Base-by-base conservation (phyloP, 2,888 invertebrate genomes). In the Plebejus argus region DNA sequence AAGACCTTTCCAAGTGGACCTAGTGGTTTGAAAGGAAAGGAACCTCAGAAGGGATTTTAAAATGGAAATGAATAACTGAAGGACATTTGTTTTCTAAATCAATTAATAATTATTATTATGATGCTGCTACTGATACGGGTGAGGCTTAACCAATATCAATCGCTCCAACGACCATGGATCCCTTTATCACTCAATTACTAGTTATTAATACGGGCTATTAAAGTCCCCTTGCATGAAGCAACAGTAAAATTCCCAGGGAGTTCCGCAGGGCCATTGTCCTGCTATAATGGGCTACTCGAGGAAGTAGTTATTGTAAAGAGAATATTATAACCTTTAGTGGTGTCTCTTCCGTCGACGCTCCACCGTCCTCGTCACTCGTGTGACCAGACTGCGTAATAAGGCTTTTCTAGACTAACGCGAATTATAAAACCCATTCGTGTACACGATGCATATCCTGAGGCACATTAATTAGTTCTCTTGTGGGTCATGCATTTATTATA, bases 301-400 rank as follows among this genome's bases (percentile, higher is more conserved):
- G 76, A 77, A 77, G 77, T 77, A 58, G 76, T 76, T 56, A 76
- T 76, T 70, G 49, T 71, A 71, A 53, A 77, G 71, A 70, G 70
- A 53, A 71, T 77, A 56, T 71, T 77, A 56, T 71, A 71, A 71
- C 71, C 77, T 71, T 76, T 53, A 56, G 28, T 39, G 15, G 39
- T 8, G 49, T 53, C 70, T 53, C 77, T 35, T 35, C 70, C 77
- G 70, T 53, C 70, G 20, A 66, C 18, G 56, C 15, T 74, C 74
- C 28, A 18, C 15, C 53, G 53, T 74, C 10, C 23, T 18, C 77
- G 23, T 56, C 53, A 3, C 23, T 18, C 77, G 23, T 56, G 71
- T 71, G 71, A 56, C 8, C 7, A 10, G 77, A 77, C 77, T 77
- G 20, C 56, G 35, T 56, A 70, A 71, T 71, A 71, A 74, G 71